Evolutionary conservation across 1,140 invertebrate genomes (phyloP), one percentile per base, ranked within the genome.

Genomic region (Caenorhabditis inopinata): DNA sequence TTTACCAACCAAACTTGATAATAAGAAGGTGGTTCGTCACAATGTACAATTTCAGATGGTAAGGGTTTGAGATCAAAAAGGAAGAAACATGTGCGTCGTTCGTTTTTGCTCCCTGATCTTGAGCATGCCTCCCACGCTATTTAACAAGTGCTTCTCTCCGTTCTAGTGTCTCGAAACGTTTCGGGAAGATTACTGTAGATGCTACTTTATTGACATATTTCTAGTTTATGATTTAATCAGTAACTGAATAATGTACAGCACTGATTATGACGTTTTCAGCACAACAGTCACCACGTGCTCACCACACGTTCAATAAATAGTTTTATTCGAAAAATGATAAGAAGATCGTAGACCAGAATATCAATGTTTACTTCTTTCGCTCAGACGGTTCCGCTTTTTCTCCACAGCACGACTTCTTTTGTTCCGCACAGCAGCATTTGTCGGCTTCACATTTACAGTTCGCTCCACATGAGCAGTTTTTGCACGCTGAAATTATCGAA

Each of bases 221-320:
- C 58, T 68, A 68, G 58, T 68, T 68, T 68, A 29, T 68, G 58
- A 11, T 68, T 68, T 68, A 38, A 68, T 68, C 58, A 68, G 58
- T 68, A 38, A 21, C 23, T 68, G 58, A 68, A 29, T 18, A 58
- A 14, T 42, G 5, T 58, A 29, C 27, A 51, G 35, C 53, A 58
- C 16, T 58, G 21, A 58, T 2, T 38, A 32, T 68, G 32, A 68
- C 58, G 58, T 38, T 68, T 68, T 16, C 38, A 68, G 58, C 32
- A 68, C 58, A 68, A 68, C 58, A 68, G 35, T 68, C 58, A 68
- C 14, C n/a, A n/a, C n/a, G n/a, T n/a, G n/a, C n/a, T n/a, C n/a
- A n/a, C n/a, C n/a, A n/a, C n/a, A n/a, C n/a, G n/a, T n/a, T n/a
- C n/a, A n/a, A n/a, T n/a, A n/a, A n/a, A 32, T 32, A 58, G 51